These are phyloP conservation scores for Siderastrea siderea DNA, from an alignment of 92 coral and sea anemone species.

Conservation along the genomic window DNA sequence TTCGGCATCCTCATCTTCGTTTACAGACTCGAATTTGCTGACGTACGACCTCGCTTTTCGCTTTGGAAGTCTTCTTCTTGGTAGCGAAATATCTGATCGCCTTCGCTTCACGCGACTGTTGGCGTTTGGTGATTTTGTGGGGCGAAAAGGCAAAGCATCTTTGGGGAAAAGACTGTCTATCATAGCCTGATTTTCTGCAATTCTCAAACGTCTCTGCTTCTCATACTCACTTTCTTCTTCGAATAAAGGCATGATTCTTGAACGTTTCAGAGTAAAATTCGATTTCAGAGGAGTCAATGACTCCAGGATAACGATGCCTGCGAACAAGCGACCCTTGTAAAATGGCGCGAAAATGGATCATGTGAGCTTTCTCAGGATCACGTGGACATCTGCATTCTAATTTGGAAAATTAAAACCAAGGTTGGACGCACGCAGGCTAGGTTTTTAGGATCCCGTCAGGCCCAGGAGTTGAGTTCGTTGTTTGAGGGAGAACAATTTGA, in stretches of 20 bases:
- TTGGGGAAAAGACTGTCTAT: constrained; percentile 79
- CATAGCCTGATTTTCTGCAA: constrained; percentile 87
- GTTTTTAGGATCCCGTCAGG: no score
- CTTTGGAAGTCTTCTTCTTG: constrained; percentile 81
- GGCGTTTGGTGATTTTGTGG: not conserved
- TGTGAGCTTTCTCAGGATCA: not conserved
- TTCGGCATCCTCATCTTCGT: constrained; percentile 41
- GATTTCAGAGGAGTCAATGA: not conserved
- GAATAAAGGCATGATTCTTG: not conserved
- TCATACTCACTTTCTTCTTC: constrained; percentile 84
- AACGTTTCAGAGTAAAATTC: not conserved
- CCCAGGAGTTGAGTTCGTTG: no score
- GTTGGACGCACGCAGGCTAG: no score
- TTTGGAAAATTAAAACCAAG: no score
- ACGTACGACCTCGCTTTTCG: constrained; percentile 77
- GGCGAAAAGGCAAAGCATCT: constrained; percentile 12
- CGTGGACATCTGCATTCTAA: constrained; percentile 1
- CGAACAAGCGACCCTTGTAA: not conserved
- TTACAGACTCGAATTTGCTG: constrained; percentile 43
- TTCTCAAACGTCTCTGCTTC: constrained; percentile 67
- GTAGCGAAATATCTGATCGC: constrained; percentile 13
- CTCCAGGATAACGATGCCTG: not conserved
- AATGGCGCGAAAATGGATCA: constrained; percentile 34
- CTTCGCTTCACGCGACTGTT: constrained; percentile 12
- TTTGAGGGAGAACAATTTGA: no score